Base-by-base conservation (phyloP, 1,140 invertebrate species). In the Drosophila repleta region DNA sequence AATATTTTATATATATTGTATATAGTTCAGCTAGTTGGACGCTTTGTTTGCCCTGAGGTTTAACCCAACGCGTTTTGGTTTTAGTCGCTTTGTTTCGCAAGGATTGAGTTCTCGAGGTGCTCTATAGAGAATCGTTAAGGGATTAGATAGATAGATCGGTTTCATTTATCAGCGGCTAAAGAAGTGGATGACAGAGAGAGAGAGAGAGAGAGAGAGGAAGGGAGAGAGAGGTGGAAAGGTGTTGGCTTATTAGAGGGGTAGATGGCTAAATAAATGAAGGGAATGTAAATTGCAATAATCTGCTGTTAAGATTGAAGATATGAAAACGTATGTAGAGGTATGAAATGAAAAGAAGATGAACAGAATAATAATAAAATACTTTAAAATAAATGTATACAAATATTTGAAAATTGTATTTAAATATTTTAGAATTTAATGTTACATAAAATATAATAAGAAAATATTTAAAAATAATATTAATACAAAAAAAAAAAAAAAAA, bases 1-100 rank as follows among this genome's bases (percentile, higher is more conserved):
- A 85, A 85, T 85, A 85, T 85, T 85, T 87, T 62, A 85, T 81
- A 87, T 57, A 83, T 66, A 73, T 74, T 74, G 71, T 74, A 51
- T 62, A 68, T 49, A 56, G 66, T 72, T 84, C 62, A 72, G 65
- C 46, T 75, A 74, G 61, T 77, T 71, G 20, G 45, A 37, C 29
- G 37, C 63, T 74, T 82, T 82, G 65, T 83, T 39, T 67, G 66
- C 29, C 18, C 35, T 58, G 57, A 45, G 81, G 63, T 63, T 87
- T 87, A 76, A 37, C 45, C 66, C 58, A 26, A 51, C 53, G 52
- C 61, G 53, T 65, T 49, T 39, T 11, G 56, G 56, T 17, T 21
- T 68, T 68, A 61, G 45, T 20, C 29, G 63, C 35, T 66, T 66
- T 58, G 64, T 58, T 32, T 5, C 8, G 20, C 29, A n/a, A 52